Conservation (phyloP, 2,113 vertebrate genomes). For the Alethe castanea region DNA sequence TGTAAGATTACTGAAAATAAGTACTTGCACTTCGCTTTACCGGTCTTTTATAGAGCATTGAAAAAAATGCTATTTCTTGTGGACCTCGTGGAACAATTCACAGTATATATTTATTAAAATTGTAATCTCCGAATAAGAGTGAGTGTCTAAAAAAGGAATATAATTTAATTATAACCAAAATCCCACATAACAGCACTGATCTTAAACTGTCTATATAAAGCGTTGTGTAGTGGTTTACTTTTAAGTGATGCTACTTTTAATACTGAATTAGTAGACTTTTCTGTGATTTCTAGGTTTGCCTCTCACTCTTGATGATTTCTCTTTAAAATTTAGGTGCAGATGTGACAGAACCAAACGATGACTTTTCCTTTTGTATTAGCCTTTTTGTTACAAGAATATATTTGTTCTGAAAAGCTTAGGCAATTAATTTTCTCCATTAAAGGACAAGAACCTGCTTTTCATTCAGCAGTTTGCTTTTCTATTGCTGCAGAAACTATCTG, state of each 20-base stretch:
- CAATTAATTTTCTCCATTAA: constrained; percentile 29
- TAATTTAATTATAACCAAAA: background rate
- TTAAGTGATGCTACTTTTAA: background rate
- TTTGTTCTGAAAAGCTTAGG: constrained; percentile 2
- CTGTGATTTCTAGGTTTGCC: background rate
- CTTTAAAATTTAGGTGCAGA: background rate
- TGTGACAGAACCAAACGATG: background rate
- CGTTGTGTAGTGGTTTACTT: background rate
- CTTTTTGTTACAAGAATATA: background rate
- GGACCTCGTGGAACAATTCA: background rate
- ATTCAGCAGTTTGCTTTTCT: background rate
- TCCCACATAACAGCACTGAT: rapidly evolving
- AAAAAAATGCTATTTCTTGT: background rate
- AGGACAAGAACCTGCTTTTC: constrained; percentile 25
- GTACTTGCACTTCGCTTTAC: background rate
- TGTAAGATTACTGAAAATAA: background rate
- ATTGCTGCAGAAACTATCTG: background rate
- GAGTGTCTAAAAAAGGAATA: background rate
- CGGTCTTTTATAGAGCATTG: background rate
- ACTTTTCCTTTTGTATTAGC: constrained; percentile 27
- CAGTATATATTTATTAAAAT: background rate
- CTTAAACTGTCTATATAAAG: background rate
- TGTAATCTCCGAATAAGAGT: background rate
- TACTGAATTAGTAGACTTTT: background rate
- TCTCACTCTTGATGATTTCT: background rate